Evolutionary conservation across 1,140 invertebrate genomes (phyloP).

Genomic region (Drosophila setifemur): DNA sequence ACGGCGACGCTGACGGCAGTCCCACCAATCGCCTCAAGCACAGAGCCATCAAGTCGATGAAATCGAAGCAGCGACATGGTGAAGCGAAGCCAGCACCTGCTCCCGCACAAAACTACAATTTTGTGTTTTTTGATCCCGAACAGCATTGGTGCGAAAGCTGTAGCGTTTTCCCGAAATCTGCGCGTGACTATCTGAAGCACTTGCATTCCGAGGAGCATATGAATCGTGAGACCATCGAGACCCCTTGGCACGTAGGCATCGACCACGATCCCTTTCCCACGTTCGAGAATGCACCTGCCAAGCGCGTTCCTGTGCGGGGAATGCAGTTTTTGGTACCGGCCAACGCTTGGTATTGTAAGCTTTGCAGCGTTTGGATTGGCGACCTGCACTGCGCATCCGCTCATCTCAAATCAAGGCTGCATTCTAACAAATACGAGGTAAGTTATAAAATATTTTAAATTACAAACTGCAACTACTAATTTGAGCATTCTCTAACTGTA

Average conservation of each 20-base stretch:
- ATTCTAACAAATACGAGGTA: constrained; percentile 91
- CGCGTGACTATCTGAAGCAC: constrained; percentile 92
- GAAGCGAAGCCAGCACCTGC: constrained; percentile 33
- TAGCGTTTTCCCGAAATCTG: constrained; percentile 92
- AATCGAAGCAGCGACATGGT: constrained; percentile 71
- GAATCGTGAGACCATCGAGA: constrained; percentile 86
- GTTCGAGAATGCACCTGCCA: constrained; percentile 87
- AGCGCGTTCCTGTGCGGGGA: constrained; percentile 91
- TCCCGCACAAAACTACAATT: constrained; percentile 84
- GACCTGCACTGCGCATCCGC: constrained; percentile 93
- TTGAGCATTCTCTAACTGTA: too few species aligned
- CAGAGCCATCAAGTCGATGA: constrained; percentile 82
- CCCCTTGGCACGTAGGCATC: constrained; percentile 89
- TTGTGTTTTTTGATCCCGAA: constrained; percentile 93
- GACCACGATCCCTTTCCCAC: constrained; percentile 85
- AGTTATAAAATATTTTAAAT: constrained; percentile 71
- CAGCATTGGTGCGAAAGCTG: constrained; percentile 94
- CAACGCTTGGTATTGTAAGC: constrained; percentile 94
- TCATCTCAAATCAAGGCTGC: constrained; percentile 90
- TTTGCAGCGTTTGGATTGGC: constrained; percentile 93
- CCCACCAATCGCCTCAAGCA: constrained; percentile 78
- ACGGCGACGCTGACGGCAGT: constrained; percentile 31
- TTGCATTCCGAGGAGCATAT: constrained; percentile 90
- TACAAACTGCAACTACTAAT: too few species aligned
- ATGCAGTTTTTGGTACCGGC: constrained; percentile 93